phyloP scores from a whole-genome alignment of 2,113 vertebrate genomes.

The Menura novaehollandiae region DNA sequence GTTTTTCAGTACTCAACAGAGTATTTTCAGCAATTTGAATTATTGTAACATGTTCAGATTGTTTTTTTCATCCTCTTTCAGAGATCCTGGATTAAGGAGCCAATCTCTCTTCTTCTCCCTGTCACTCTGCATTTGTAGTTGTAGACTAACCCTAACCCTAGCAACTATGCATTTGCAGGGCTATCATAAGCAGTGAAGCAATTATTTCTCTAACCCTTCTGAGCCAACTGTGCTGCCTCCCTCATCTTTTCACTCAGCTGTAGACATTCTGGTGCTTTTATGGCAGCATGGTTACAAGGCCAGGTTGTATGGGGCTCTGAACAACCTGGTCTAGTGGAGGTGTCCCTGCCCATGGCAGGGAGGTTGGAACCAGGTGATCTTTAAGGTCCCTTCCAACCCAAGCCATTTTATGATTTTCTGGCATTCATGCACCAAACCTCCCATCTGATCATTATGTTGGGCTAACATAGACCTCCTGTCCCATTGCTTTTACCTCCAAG shows the following conservation, averaged over 20 bases:
- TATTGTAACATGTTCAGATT: conserved; percentile 8
- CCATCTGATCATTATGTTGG: not conserved
- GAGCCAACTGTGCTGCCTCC: not conserved
- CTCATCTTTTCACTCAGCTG: not conserved
- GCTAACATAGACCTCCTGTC: not conserved
- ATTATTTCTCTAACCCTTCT: not conserved
- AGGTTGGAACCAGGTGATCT: not conserved
- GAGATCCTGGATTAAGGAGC: conserved; percentile 25
- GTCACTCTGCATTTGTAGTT: not conserved
- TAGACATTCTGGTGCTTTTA: not conserved
- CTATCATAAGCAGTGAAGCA: not conserved
- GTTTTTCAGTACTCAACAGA: conserved; percentile 25
- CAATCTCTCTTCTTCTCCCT: not conserved
- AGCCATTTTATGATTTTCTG: not conserved
- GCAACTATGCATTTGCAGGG: not conserved
- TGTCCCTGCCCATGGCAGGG: not conserved
- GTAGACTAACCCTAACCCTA: not conserved
- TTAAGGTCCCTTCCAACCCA: not conserved
- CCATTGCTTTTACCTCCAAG: not conserved
- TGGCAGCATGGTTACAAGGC: not conserved
- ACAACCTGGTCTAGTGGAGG: not conserved
- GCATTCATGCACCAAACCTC: not conserved
- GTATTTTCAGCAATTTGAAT: conserved; percentile 37
- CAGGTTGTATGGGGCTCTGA: not conserved
- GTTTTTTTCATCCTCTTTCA: not conserved